These are phyloP conservation scores for Melikaiella ostensackeni DNA, from an alignment of 2,888 invertebrate species.

Conservation along the genomic window DNA sequence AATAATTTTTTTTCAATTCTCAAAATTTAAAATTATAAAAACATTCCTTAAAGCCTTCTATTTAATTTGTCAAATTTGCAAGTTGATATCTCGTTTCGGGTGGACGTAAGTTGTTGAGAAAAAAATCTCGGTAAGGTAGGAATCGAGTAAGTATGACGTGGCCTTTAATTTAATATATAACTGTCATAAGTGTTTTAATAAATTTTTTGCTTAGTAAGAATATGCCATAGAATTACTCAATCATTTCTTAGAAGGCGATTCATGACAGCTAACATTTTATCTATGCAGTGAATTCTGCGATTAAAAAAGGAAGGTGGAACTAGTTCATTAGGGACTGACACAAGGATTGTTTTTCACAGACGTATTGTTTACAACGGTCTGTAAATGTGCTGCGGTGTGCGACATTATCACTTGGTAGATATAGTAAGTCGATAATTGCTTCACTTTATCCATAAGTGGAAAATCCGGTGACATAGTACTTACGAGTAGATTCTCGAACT, in stretches of 20 bases:
- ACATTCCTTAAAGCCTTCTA: too few species aligned
- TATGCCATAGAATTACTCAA: not conserved
- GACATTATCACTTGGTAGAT: not conserved
- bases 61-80: too few species aligned
- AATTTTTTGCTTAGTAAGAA: not conserved
- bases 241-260: constrained; percentile 25
- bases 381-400: not conserved
- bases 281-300: constrained; percentile 9
- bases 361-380: not conserved
- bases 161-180: too few species aligned
- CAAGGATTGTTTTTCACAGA: constrained; percentile 16
- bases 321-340: constrained; percentile 16
- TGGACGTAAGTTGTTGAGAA: too few species aligned
- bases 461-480: constrained; percentile 2
- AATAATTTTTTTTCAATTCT: too few species aligned
- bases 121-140: too few species aligned
- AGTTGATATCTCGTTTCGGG: too few species aligned
- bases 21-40: too few species aligned
- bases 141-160: too few species aligned
- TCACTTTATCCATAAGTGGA: constrained; percentile 3
- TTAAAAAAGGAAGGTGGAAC: constrained; percentile 12
- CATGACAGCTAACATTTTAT: not conserved
- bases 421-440: constrained; percentile 11
- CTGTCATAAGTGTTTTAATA: not conserved
- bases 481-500: not conserved